Conservation (phyloP, 1,140 invertebrate genomes). For the Brachionus rotundiformis region DNA sequence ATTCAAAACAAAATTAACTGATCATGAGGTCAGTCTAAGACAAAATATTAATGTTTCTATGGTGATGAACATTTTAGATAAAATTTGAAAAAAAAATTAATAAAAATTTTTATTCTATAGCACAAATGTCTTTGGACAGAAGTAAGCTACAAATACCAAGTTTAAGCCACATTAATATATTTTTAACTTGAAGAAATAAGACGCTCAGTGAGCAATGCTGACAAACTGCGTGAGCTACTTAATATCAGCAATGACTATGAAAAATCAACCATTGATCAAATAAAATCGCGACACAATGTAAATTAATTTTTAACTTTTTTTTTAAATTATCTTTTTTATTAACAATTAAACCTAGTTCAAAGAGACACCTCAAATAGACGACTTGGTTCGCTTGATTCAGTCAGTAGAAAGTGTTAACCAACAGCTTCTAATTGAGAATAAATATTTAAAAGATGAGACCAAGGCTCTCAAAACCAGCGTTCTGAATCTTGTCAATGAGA, state of each 20-base stretch:
- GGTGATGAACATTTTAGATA: neutral
- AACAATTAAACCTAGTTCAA: slow-evolving; percentile 1
- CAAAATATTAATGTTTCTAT: neutral
- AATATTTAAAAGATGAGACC: slow-evolving; percentile 32
- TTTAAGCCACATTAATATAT: neutral
- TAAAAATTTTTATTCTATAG: neutral
- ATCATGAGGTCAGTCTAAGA: neutral
- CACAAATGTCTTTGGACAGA: slow-evolving; percentile 20
- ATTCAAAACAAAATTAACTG: neutral
- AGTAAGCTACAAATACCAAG: neutral
- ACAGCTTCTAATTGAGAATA: slow-evolving; percentile 33
- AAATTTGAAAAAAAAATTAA: neutral
- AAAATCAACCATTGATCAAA: neutral
- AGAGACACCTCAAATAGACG: slow-evolving; percentile 36
- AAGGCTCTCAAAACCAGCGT: neutral
- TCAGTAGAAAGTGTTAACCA: slow-evolving; percentile 36
- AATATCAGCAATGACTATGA: slow-evolving; percentile 20
- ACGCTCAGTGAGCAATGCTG: slow-evolving; percentile 1
- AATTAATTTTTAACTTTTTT: neutral
- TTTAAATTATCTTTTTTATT: neutral
- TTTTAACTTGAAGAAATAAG: neutral
- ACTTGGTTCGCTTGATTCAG: slow-evolving; percentile 32
- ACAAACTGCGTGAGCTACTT: slow-evolving; percentile 5
- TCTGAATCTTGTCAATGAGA: slow-evolving; percentile 28
- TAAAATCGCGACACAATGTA: slow-evolving; percentile 26